A percentile compares a stretch with the other conserved stretches of the same genome.
Conservation (phyloP, 2,113 vertebrate genomes). For the Axis porcinus region DNA sequence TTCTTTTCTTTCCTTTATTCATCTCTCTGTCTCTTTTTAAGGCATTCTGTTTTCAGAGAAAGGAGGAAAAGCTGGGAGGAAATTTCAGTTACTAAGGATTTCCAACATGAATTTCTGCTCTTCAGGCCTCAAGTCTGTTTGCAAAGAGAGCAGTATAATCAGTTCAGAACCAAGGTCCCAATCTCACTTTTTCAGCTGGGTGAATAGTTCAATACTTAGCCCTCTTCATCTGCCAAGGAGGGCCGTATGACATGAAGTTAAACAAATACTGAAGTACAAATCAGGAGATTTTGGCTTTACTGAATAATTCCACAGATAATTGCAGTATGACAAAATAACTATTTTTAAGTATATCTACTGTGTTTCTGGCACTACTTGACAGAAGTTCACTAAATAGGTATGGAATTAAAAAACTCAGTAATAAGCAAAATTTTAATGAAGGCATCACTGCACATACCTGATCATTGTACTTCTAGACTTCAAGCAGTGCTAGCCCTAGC, state of each 20-base stretch:
- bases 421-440: not conserved
- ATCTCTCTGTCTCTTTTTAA: not conserved
- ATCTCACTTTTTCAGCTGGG: not conserved
- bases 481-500: not conserved
- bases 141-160: not conserved
- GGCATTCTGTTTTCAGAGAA: slow-evolving; percentile 3
- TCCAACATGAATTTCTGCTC: not conserved
- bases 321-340: not conserved
- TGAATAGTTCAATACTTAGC: not conserved
- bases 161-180: not conserved
- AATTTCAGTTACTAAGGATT: not conserved
- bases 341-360: not conserved
- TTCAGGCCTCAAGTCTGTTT: not conserved
- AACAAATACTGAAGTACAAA: not conserved
- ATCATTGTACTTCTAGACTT: not conserved
- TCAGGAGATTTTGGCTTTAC: not conserved
- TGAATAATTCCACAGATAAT: not conserved
- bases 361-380: not conserved
- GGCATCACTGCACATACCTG: not conserved
- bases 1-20: slow-evolving; percentile 5
- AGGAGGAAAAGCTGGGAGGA: not conserved
- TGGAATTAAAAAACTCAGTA: not conserved
- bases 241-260: not conserved
- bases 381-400: not conserved
- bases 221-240: not conserved